Evolutionary conservation across 2,888 invertebrate genomes (phyloP), one percentile per base, ranked within the genome.

Genomic region (Plagodis pulveraria): DNA sequence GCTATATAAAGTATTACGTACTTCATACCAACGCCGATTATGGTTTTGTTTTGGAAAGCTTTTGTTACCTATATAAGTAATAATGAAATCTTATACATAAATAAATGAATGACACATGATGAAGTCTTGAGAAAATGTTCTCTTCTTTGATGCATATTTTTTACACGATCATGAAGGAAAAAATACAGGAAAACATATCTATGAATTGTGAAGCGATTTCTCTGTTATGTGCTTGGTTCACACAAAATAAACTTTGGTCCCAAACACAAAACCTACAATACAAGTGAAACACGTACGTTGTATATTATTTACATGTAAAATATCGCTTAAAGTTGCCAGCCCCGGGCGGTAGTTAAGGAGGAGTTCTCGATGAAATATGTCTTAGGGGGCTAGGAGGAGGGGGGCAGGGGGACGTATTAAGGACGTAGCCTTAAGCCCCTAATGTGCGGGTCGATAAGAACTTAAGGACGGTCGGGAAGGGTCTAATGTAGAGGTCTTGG

Each of bases 361-460:
- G 83, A 83, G 86, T 83, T 84, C 79, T 78, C 86, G 87, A 91
- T 91, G 91, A 92, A 91, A 91, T 92, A 91, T 92, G 91, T 91
- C 91, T 92, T 92, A 73, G 84, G 85, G 86, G 74, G 73, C 67
- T 65, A 65, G 60, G 71, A 65, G 73, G 70, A 54, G 65, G 64
- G 63, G 62, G 65, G 62, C 67, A 53, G 66, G 70, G 74, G 71
- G 77, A 70, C 69, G 80, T 74, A 79, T 83, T 85, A 88, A 87
- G 89, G 87, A 82, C 70, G 77, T 69, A 68, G 86, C 88, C 89
- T 89, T 90, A 89, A 90, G 87, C 89, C 81, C 70, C 77, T 78
- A 77, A 74, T 79, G 80, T 78, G 75, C 74, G 76, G 80, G 77
- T 77, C 81, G 80, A 82, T 83, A 80, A 79, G 79, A 83, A 87